Conservation (phyloP, 35 echinoderm and acorn worm species). For the Eucidaris tribuloides region DNA sequence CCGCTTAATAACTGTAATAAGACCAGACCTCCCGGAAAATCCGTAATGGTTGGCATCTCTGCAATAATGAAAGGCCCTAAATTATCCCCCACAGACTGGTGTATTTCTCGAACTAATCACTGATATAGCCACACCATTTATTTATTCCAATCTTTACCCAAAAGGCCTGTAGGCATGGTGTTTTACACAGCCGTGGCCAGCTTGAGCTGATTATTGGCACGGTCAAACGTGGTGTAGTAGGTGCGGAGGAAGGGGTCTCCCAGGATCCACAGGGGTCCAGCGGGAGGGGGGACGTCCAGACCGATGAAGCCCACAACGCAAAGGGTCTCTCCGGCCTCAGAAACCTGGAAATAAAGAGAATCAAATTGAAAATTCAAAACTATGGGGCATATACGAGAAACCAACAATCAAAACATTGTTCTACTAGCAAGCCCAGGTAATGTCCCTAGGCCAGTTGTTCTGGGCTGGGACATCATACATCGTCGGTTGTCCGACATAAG, state of each 20-base stretch:
- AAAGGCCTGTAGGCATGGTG: too few relatives aligned
- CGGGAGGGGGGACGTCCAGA: slow-evolving; percentile 71
- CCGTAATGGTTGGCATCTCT: too few relatives aligned
- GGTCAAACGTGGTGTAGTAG: slow-evolving; percentile 94
- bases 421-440: not conserved
- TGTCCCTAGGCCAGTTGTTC: not conserved
- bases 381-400: not conserved
- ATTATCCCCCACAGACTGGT: too few relatives aligned
- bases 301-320: slow-evolving; percentile 81
- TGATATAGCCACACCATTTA: too few relatives aligned
- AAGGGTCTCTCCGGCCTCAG: slow-evolving; percentile 17
- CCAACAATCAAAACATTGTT: not conserved
- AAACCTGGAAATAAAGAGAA: slow-evolving; percentile 36
- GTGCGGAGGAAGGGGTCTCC: slow-evolving; percentile 85
- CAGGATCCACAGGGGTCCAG: slow-evolving; percentile 90
- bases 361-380: not conserved
- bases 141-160: too few relatives aligned
- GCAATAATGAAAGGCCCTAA: too few relatives aligned
- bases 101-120: too few relatives aligned
- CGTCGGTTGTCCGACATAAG: too few relatives aligned
- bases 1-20: too few relatives aligned
- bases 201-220: slow-evolving; percentile 67
- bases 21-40: too few relatives aligned
- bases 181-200: slow-evolving; percentile 70
- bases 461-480: not conserved